Percentiles rank a stretch among this genome's conserved stretches.
Conservation (phyloP, 2,797 vertebrate species). For the Mycteria americana region DNA sequence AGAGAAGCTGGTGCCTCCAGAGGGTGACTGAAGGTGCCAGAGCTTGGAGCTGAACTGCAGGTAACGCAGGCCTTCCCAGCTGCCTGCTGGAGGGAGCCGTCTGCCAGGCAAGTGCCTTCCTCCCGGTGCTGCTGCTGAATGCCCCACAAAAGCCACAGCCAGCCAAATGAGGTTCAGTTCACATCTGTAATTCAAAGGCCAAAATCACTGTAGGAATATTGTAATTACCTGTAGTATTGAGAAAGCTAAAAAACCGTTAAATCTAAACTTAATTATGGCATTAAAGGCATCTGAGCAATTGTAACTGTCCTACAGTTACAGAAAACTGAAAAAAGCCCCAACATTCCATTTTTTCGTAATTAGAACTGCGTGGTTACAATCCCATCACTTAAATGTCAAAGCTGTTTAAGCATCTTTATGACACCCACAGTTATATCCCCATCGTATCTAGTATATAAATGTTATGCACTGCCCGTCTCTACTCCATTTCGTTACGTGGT, state of each 20-base stretch:
- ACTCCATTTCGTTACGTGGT: accelerated
- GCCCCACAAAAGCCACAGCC: not conserved
- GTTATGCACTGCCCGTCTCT: not conserved
- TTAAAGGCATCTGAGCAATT: not conserved
- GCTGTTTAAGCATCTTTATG: not conserved
- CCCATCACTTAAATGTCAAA: not conserved
- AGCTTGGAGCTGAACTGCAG: not conserved
- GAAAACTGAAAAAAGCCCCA: not conserved
- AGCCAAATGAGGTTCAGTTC: not conserved
- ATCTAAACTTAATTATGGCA: not conserved
- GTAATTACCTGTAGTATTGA: not conserved
- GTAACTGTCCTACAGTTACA: not conserved
- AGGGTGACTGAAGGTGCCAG: not conserved
- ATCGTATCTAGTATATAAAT: not conserved
- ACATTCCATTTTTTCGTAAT: not conserved
- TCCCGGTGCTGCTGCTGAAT: not conserved
- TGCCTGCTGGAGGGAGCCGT: not conserved
- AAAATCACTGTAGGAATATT: not conserved
- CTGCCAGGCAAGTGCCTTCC: not conserved
- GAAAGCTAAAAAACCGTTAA: not conserved
- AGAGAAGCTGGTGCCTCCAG: not conserved
- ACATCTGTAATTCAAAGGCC: not conserved
- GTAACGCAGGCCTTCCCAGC: not conserved
- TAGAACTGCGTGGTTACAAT: not conserved
- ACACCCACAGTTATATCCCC: not conserved